A percentile compares a stretch with the other conserved stretches of the same genome.
These are phyloP conservation scores for Sebastiscus tertius DNA, from an alignment of 2,797 vertebrate species.

Conservation along the genomic window DNA sequence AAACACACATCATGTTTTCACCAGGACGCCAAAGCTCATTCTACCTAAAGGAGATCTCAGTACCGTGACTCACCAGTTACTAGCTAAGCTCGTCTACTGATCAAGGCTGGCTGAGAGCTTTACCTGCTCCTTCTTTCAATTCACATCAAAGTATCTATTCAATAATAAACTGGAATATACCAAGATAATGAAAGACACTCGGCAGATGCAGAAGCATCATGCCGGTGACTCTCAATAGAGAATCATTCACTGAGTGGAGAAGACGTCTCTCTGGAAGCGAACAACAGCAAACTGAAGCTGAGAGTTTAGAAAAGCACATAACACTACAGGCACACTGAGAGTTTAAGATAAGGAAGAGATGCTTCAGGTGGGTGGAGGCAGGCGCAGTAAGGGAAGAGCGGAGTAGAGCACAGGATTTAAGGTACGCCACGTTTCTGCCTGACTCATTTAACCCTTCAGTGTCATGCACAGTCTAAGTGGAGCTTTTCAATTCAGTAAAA, in stretches of 20 bases:
- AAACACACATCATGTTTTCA: constrained; percentile 25
- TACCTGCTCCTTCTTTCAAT: not conserved
- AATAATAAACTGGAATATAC: not conserved
- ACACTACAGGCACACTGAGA: not conserved
- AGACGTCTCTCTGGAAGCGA: not conserved
- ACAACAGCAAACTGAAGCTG: not conserved
- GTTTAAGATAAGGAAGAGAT: constrained; percentile 1
- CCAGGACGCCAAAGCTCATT: not conserved
- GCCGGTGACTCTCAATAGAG: not conserved
- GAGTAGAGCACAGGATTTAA: not conserved
- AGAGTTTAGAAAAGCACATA: not conserved
- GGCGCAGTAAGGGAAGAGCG: not conserved
- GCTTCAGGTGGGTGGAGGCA: not conserved
- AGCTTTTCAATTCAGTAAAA: not conserved
- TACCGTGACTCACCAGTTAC: not conserved
- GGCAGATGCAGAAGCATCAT: constrained; percentile 2
- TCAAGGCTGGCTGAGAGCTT: not conserved
- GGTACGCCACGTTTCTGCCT: not conserved
- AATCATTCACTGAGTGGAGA: not conserved
- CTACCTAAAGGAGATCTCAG: not conserved
- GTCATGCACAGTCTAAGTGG: not conserved
- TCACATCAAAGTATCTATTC: not conserved
- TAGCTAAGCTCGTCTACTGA: not conserved
- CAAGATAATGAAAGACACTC: not conserved
- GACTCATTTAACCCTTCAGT: not conserved